Evolutionary conservation across 2,113 vertebrate genomes (phyloP).

Genomic region (Callipepla squamata): DNA sequence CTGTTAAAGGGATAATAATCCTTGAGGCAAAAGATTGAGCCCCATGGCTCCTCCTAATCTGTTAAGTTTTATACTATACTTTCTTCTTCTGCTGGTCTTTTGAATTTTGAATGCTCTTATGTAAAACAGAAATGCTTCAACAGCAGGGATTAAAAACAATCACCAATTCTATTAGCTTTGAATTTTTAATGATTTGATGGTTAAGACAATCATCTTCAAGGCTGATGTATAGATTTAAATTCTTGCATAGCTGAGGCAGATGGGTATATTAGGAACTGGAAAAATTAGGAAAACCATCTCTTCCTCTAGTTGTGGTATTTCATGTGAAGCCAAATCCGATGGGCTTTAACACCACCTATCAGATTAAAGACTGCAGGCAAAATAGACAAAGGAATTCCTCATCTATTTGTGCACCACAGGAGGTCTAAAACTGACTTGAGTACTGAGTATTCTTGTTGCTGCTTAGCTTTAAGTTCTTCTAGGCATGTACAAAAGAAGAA

Average conservation of each 20-base stretch:
- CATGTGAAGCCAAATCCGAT: not conserved
- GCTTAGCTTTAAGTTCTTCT: not conserved
- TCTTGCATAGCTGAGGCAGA: not conserved
- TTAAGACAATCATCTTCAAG: not conserved
- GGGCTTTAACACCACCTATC: not conserved
- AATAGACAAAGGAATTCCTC: not conserved
- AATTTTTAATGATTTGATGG: not conserved
- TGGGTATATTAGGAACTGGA: not conserved
- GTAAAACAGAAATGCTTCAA: slow-evolving; percentile 2
- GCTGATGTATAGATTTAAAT: not conserved
- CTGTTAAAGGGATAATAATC: slow-evolving; percentile 26
- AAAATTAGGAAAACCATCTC: not conserved
- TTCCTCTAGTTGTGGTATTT: not conserved
- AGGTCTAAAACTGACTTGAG: slow-evolving; percentile 7
- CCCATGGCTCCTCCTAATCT: slow-evolving; percentile 44
- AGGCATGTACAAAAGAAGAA: not conserved
- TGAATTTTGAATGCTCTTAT: not conserved
- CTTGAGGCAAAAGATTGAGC: slow-evolving; percentile 37
- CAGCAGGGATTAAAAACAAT: not conserved
- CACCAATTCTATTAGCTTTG: not conserved
- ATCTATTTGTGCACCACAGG: not conserved
- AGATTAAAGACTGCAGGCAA: slow-evolving; percentile 1
- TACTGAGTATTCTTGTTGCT: not conserved
- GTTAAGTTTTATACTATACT: not conserved
- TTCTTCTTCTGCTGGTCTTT: not conserved